Base-by-base conservation (phyloP, 2,113 vertebrate species). In the Salvator merianae region DNA sequence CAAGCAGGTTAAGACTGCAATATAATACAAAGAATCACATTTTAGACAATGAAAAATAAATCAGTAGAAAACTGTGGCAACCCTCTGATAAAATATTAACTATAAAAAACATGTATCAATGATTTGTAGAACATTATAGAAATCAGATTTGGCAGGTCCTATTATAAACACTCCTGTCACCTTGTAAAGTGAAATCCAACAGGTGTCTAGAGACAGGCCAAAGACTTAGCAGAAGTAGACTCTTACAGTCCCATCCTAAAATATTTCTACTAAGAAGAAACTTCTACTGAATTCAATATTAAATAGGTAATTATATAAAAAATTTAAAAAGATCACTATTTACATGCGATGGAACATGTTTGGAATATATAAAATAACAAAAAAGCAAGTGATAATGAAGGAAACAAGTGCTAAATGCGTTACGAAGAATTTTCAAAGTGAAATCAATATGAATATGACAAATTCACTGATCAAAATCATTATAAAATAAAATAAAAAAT, bases 161-260 rank as follows among this genome's bases (percentile, higher is more conserved):
- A 87, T 36, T 68, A 80, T 62, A 55, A 88, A 86, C 2, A 74
- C 16, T 12, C 38, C 65, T 28, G 69, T 30, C 26, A 14, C 76
- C 68, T 28, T 36, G 79, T 43, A n/a, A 34, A 85, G 86, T n/a
- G 4, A 14, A 63, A 10, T 53, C n/a, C 34, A 68, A 53, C 14
- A 68, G 82, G 28, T 66, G 24, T 14, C 30, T 47, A 74, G 53
- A 74, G 6, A 16, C 3, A 36, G 32, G 7, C 38, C 3, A 38
- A 2, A 47, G 32, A 73, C 20, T 40, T 43, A 43, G 18, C 9
- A 32, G 40, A 38, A 80, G 50, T 16, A 34, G 13, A 69, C 16
- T 34, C 34, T 69, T 34, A 32, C n/a, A 69, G 18, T 69, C 13
- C 68, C n/a, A 16, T 34, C 68, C 32, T 34, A 69, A 59, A 34